Base-by-base conservation (phyloP, 2,888 invertebrate species). In the Caenorhabditis sp. region DNA sequence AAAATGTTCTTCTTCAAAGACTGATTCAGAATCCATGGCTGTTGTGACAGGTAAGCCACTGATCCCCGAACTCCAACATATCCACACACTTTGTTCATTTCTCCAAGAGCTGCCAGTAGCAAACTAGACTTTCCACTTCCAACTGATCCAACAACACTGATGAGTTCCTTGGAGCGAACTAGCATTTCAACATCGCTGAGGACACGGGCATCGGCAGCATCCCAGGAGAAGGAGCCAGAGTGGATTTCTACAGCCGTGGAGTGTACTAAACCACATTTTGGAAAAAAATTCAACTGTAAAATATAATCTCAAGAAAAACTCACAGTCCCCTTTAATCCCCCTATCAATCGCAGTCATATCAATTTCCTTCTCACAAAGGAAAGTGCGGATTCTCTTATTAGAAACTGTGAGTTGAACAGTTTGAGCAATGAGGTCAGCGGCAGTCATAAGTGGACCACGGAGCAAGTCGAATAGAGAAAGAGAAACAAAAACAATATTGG, bases 21-120 rank as follows among this genome's bases (percentile, higher is more conserved):
- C 37, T 96, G 95, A 93, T 98, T 98, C 93, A 98, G 98, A 80
- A 98, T 98, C 98, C 98, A 99, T 0, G 98, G 97, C 93, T 97
- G 97, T 91, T 97, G 97, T 0, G 97, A 95, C 1, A 97, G 96
- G 92, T 96, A 97, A 0, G 97, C 97, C 6, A 94, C 92, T 4
- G 93, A 91, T 24, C 95, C 94, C 20, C 87, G 60, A 13, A 89
- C 85, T n/a, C 88, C 88, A 26, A 91, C 85, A 40, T 86, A 85
- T 24, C 90, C 91, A 37, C 83, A 67, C 2, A 87, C 58, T 53
- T 88, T 86, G 26, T 89, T 88, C 90, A 90, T 97, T 94, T 97
- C 97, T 26, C 90, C 87, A 0, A 87, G 72, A 50, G 86, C 56
- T 11, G 85, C 85, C 40, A 76, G 44, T 3, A 87, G 76, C 6